These are phyloP conservation scores for Paragorgia papillata DNA, from an alignment of 92 coral and sea anemone species.

Conservation along the genomic window DNA sequence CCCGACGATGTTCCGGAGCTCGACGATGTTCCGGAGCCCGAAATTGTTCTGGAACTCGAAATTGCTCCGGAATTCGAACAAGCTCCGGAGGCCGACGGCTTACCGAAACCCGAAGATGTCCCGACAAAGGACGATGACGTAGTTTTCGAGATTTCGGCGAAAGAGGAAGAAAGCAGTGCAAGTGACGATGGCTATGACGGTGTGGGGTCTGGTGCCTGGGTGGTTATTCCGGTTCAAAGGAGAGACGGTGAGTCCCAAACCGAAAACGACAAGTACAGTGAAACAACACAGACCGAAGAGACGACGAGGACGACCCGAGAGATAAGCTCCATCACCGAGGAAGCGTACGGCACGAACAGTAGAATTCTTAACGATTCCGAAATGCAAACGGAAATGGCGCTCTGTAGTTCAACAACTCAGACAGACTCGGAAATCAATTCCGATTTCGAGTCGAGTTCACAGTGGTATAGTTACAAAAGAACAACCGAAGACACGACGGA, in stretches of 20 bases:
- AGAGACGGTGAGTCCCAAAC: conserved; percentile 22
- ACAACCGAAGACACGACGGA: conserved; percentile 5
- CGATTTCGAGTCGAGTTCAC: neutral
- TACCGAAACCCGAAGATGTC: conserved; percentile 8
- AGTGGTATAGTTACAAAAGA: conserved; percentile 3
- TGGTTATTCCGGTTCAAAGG: neutral
- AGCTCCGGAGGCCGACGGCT: neutral
- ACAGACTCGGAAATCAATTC: neutral
- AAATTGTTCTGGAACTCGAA: neutral
- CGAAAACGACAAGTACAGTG: conserved; percentile 20
- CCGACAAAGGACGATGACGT: neutral
- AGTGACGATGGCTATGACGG: neutral
- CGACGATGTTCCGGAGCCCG: conserved; percentile 36
- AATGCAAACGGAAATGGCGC: conserved; percentile 12
- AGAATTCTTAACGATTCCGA: conserved; percentile 22
- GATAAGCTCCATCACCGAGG: conserved; percentile 11
- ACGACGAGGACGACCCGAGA: conserved; percentile 13
- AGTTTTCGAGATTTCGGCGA: neutral
- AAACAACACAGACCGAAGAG: conserved; percentile 39
- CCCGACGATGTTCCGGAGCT: neutral
- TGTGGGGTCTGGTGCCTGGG: neutral
- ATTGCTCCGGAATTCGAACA: neutral
- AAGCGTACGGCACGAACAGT: neutral
- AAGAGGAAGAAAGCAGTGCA: neutral
- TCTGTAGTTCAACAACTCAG: conserved; percentile 16